These are phyloP conservation scores for Argentina silus DNA, from an alignment of 2,797 vertebrate species.

Conservation along the genomic window DNA sequence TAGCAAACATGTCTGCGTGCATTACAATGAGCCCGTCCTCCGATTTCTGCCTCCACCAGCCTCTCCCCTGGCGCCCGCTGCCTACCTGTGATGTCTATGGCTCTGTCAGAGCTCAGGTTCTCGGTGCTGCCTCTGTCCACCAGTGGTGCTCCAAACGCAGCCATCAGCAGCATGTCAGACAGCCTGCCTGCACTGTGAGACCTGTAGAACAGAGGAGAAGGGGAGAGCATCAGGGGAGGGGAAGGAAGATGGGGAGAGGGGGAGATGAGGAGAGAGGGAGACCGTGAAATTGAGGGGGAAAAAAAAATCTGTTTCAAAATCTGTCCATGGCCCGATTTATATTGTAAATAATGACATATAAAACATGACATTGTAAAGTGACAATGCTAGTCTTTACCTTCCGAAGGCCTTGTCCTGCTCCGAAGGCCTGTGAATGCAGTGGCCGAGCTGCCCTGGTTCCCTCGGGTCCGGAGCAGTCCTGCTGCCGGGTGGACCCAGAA, in stretches of 20 bases:
- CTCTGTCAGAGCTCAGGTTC: slow-evolving; percentile 88
- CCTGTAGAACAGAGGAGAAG: slow-evolving; percentile 64
- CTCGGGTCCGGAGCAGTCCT: slow-evolving; percentile 85
- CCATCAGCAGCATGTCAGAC: slow-evolving; percentile 94
- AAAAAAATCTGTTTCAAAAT: too few relatives aligned
- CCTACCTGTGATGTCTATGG: slow-evolving; percentile 87
- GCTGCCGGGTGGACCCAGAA: slow-evolving; percentile 81
- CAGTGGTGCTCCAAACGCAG: slow-evolving; percentile 89
- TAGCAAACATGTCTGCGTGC: too few relatives aligned
- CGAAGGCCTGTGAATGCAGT: slow-evolving; percentile 61
- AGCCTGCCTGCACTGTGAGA: slow-evolving; percentile 92
- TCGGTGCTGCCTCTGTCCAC: slow-evolving; percentile 85
- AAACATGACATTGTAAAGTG: too few relatives aligned
- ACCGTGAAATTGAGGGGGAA: too few relatives aligned
- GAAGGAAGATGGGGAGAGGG: neutral
- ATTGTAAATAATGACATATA: too few relatives aligned
- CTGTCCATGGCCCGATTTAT: too few relatives aligned
- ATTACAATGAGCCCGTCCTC: too few relatives aligned
- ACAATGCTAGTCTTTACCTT: slow-evolving; percentile 44
- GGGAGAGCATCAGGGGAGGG: neutral
- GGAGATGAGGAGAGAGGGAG: too few relatives aligned
- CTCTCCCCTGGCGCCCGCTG: too few relatives aligned
- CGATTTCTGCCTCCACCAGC: too few relatives aligned
- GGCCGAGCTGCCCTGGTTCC: slow-evolving; percentile 77
- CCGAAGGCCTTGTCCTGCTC: slow-evolving; percentile 57